Evolutionary conservation across 2,888 invertebrate species (phyloP), one percentile per base, ranked within the genome.

Genomic region (Melanostoma scalare): DNA sequence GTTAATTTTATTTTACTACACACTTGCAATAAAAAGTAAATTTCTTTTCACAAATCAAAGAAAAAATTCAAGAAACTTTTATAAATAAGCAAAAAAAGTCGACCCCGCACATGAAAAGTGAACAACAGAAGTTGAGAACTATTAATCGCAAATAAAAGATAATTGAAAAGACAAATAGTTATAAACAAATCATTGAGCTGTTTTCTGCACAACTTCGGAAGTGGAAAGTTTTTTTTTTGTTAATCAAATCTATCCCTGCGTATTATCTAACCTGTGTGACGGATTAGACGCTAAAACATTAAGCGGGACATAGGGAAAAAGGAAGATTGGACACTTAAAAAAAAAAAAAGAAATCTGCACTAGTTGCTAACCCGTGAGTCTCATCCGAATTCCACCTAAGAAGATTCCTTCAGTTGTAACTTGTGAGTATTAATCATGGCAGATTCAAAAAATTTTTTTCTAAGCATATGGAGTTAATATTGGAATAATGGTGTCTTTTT

Each of bases 21-120:
- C 81, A 76, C 74, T 67, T 81, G 56, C 77, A 77, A 77, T 77
- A 72, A 81, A 81, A 68, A 72, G 78, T 78, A 65, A 63, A 73
- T 67, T 46, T 76, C 67, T 65, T 6, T 69, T 75, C 63, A 42
- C 4, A 42, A 71, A 60, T 52, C 58, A 46, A 35, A 30, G 6
- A 36, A 42, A 40, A 40, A 60, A 31, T n/a, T 30, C 20, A 20
- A 48, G n/a, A 52, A 58, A 50, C 20, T 20, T 20, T 20, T 20
- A 20, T 58, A 55, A 46, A 67, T 75, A 46, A 52, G 44, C 20
- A 58, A 36, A 38, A 8, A 40, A 30, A 77, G 50, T 50, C 20
- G 20, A 20, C 20, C 20, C 20, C 20, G 48, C 0, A 42, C 20
- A 31, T 75, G 44, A 52, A 33, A 67, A 55, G 46, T 56, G 61